Conservation (phyloP, 2,888 invertebrate species). For the Balanococcus diminutus region DNA sequence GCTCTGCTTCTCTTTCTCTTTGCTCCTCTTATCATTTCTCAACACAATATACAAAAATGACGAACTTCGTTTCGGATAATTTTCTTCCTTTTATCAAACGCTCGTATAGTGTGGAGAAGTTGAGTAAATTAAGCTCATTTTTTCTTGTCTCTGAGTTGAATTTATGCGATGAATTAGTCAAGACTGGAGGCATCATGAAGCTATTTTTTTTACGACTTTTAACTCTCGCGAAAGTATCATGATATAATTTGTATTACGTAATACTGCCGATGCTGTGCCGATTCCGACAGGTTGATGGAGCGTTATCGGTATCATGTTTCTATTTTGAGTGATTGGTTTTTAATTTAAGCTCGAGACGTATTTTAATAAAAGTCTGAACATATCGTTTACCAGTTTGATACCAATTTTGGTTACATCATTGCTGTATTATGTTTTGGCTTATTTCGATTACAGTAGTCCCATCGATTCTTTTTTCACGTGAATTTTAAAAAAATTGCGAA, state of each 20-base stretch:
- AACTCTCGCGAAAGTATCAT: neutral
- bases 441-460: no score
- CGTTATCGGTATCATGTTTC: neutral
- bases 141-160: neutral
- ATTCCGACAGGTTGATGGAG: neutral
- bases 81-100: conserved; percentile 8
- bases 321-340: neutral
- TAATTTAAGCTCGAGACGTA: neutral
- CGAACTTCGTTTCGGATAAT: conserved; percentile 5
- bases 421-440: no score
- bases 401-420: no score
- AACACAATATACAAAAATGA: conserved; percentile 16
- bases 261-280: neutral
- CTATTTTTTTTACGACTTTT: neutral
- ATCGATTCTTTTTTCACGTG: no score
- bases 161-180: neutral
- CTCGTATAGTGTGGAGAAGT: neutral
- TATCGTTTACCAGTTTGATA: no score
- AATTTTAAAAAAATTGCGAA: no score
- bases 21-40: neutral
- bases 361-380: no score
- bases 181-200: neutral
- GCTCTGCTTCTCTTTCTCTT: neutral
- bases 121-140: neutral
- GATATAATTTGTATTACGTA: neutral